Evolutionary conservation across 2,113 vertebrate genomes (phyloP).

Genomic region (Strigops habroptila): DNA sequence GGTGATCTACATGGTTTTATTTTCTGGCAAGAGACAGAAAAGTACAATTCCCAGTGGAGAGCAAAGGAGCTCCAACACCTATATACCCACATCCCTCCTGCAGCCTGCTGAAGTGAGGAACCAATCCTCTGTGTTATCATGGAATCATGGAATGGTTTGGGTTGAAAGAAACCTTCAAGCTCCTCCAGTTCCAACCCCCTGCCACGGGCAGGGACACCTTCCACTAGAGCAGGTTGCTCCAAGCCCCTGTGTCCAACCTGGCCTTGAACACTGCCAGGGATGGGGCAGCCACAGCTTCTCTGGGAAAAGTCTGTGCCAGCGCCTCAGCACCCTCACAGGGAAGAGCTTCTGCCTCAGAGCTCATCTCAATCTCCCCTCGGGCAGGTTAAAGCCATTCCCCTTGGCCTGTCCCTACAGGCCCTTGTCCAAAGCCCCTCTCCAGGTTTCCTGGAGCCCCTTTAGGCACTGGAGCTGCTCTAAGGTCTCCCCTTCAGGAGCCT

Average conservation of each 20-base stretch:
- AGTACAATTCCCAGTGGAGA: neutral
- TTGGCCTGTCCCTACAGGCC: too few species aligned
- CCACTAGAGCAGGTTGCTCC: neutral
- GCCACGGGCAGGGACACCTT: neutral
- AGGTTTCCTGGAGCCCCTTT: too few species aligned
- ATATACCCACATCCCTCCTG: accelerated
- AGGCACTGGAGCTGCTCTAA: too few species aligned
- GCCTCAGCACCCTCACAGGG: too few species aligned
- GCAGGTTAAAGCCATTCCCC: too few species aligned
- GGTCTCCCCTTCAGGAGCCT: too few species aligned
- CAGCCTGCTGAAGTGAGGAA: neutral
- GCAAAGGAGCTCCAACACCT: neutral
- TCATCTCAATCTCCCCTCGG: too few species aligned
- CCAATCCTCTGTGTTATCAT: neutral
- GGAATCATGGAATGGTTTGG: neutral
- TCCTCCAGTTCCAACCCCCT: neutral
- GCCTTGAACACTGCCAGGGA: too few species aligned
- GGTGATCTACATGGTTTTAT: neutral
- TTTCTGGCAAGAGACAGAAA: neutral
- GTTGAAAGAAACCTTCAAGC: neutral
- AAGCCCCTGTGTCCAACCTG: neutral
- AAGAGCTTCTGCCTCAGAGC: too few species aligned
- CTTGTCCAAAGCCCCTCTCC: too few species aligned
- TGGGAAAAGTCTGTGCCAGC: too few species aligned
- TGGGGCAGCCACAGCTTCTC: too few species aligned